These are phyloP conservation scores for Silurus glanis DNA, from an alignment of 2,113 vertebrate genomes.

Conservation along the genomic window DNA sequence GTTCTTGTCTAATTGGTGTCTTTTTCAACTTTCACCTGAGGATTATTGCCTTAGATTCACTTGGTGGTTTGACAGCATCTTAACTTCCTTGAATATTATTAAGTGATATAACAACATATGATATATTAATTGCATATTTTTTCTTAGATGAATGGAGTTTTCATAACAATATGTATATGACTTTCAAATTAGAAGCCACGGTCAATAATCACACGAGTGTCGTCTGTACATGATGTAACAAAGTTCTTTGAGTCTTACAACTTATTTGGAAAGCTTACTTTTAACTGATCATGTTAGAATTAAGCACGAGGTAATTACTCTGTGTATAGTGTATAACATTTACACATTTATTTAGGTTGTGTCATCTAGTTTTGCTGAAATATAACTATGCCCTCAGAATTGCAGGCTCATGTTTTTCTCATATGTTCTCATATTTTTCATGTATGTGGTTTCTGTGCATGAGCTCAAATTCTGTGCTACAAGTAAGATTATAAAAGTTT, in stretches of 20 bases:
- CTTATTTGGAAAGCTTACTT: not conserved
- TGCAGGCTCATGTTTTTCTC: no score
- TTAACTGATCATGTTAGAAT: not conserved
- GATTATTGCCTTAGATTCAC: not conserved
- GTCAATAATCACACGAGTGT: not conserved
- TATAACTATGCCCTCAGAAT: no score
- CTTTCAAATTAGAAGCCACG: not conserved
- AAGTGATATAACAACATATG: no score
- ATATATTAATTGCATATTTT: not conserved
- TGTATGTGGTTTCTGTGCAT: no score
- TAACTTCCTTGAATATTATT: not conserved
- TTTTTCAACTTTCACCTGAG: not conserved
- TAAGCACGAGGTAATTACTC: not conserved
- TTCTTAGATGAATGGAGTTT: not conserved
- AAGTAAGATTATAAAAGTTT: no score
- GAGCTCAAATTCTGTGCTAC: no score
- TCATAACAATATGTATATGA: not conserved
- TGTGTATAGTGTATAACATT: not conserved
- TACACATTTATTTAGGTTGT: not conserved
- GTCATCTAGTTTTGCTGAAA: no score
- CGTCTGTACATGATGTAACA: not conserved
- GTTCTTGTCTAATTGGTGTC: not conserved
- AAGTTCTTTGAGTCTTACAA: not conserved
- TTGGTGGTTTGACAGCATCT: not conserved
- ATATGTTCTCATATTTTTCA: no score